Percentiles rank a stretch among this genome's conserved stretches.
phyloP scores from a whole-genome alignment of 2,797 vertebrate genomes.

The Orestias chungarensis region DNA sequence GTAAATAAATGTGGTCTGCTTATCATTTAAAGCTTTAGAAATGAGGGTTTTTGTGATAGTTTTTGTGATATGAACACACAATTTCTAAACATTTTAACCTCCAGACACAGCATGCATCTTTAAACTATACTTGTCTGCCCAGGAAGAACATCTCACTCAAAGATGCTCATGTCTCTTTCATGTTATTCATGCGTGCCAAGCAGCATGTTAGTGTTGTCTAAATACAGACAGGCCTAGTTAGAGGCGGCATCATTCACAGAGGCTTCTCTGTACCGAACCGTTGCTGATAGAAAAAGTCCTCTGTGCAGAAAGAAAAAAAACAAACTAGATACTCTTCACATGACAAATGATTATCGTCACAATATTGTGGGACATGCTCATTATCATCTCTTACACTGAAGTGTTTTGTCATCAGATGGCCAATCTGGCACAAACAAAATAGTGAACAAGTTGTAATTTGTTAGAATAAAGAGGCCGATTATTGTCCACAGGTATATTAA shows the following conservation, averaged over 20 bases:
- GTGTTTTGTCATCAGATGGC: background rate
- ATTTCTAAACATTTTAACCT: background rate
- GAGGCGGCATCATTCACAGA: constrained; percentile 15
- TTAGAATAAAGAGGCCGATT: background rate
- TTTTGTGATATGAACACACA: background rate
- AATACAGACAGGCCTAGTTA: constrained; percentile 7
- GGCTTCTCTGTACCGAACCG: constrained; percentile 14
- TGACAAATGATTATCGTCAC: background rate
- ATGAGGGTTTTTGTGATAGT: background rate
- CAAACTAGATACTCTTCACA: background rate
- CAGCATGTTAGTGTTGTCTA: constrained; percentile 14
- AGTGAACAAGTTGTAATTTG: background rate
- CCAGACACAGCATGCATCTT: background rate
- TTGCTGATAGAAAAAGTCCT: constrained; percentile 42
- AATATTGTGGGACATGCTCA: background rate
- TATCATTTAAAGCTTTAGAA: background rate
- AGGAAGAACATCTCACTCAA: background rate
- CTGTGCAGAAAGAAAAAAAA: constrained; percentile 5
- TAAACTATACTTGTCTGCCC: background rate
- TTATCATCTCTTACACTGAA: background rate
- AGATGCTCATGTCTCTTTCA: background rate
- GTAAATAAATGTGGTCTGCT: background rate
- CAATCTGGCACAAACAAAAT: constrained; percentile 5
- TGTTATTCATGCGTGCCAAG: constrained; percentile 22
- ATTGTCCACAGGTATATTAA: constrained; percentile 66